phyloP scores from a whole-genome alignment of 2,797 vertebrate genomes.

The Propithecus deckenii region DNA sequence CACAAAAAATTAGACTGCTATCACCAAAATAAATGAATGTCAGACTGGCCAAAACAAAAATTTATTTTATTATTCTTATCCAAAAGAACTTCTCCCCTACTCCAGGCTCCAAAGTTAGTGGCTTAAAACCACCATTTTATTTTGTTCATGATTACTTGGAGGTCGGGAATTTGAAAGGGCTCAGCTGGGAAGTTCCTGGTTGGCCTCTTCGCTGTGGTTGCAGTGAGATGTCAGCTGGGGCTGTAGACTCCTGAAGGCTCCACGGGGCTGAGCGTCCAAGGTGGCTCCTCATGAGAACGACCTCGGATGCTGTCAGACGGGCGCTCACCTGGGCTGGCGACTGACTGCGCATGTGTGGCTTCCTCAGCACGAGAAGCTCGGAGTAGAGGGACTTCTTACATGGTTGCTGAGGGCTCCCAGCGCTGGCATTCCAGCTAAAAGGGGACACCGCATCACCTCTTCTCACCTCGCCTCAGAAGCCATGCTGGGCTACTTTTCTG shows the following conservation, averaged over 20 bases:
- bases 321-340: background rate
- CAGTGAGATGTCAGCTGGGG: background rate
- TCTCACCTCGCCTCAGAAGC: background rate
- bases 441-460: accelerated
- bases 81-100: background rate
- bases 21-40: background rate
- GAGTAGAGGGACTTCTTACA: background rate
- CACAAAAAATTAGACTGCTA: background rate
- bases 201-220: background rate
- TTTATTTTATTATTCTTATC: too few species aligned
- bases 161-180: background rate
- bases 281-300: background rate
- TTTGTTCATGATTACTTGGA: background rate
- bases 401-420: background rate
- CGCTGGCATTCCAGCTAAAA: background rate
- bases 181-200: background rate
- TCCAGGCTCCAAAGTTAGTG: background rate
- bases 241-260: background rate
- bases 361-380: background rate
- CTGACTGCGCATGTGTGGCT: background rate
- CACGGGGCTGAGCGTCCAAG: accelerated
- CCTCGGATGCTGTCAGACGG: background rate
- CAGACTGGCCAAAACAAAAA: background rate
- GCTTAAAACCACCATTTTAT: background rate
- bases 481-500: background rate